A percentile compares a stretch with the other conserved stretches of the same genome.
Evolutionary conservation across 2,797 vertebrate species (phyloP).

Genomic region (Podargus strigoides): DNA sequence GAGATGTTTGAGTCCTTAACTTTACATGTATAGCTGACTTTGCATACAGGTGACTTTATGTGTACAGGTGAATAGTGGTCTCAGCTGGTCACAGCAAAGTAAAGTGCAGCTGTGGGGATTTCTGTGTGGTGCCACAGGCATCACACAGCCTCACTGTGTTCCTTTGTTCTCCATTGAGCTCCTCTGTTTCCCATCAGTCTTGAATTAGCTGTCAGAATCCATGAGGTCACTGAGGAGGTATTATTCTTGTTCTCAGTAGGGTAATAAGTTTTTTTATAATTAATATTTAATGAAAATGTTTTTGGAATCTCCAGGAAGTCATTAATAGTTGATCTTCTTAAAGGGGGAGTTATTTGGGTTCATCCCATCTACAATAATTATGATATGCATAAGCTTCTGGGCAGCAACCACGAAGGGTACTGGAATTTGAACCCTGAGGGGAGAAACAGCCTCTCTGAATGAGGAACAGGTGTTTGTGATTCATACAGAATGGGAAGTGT

Average conservation of each 20-base stretch:
- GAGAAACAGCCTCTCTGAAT: not conserved
- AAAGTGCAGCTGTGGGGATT: not conserved
- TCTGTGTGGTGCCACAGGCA: not conserved
- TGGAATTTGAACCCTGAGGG: not conserved
- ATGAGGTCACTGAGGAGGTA: not conserved
- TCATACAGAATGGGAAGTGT: not conserved
- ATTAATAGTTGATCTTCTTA: slow-evolving; percentile 23
- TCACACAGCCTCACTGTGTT: not conserved
- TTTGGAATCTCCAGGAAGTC: slow-evolving; percentile 48
- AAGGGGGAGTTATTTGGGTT: not conserved
- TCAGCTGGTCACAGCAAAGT: not conserved
- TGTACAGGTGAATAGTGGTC: not conserved
- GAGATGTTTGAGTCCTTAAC: not conserved
- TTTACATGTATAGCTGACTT: not conserved
- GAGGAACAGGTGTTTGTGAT: not conserved
- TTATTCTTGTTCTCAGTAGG: not conserved
- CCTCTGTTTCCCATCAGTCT: not conserved
- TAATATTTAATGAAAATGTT: slow-evolving; percentile 43
- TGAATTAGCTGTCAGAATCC: not conserved
- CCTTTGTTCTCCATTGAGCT: not conserved
- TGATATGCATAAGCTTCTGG: not conserved
- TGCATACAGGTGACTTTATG: not conserved
- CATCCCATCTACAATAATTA: not conserved
- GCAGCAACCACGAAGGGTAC: not conserved
- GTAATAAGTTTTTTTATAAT: not conserved